These are phyloP conservation scores for Odocoileus hemionus DNA, from an alignment of 2,113 vertebrate species.

Conservation along the genomic window DNA sequence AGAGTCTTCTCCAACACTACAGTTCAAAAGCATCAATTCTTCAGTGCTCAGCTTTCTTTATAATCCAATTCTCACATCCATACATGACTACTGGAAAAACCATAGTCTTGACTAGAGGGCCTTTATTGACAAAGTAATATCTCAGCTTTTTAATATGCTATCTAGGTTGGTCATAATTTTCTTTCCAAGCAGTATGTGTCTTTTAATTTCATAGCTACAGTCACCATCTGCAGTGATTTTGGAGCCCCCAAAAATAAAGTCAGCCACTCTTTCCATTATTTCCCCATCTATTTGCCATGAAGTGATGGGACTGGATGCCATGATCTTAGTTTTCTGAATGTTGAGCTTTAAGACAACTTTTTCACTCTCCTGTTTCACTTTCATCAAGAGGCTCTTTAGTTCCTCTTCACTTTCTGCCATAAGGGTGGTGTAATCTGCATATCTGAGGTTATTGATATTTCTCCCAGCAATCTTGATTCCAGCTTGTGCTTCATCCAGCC, in stretches of 20 bases:
- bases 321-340: not conserved
- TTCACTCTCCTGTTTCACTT: not conserved
- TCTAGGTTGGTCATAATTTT: not conserved
- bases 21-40: not conserved
- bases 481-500: not conserved
- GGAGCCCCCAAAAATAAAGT: not conserved
- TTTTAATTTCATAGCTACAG: not conserved
- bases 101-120: not conserved
- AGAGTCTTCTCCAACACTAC: not conserved
- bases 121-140: not conserved
- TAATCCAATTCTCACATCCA: not conserved
- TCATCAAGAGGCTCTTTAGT: not conserved
- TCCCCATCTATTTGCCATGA: not conserved
- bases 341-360: not conserved
- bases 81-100: not conserved
- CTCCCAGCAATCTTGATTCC: not conserved
- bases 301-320: not conserved
- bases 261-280: not conserved
- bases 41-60: accelerated
- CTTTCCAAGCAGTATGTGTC: not conserved
- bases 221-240: not conserved
- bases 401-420: not conserved
- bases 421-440: not conserved
- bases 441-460: not conserved
- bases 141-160: not conserved